Conservation (phyloP, 2,888 invertebrate species). For the Panopea generosa region DNA sequence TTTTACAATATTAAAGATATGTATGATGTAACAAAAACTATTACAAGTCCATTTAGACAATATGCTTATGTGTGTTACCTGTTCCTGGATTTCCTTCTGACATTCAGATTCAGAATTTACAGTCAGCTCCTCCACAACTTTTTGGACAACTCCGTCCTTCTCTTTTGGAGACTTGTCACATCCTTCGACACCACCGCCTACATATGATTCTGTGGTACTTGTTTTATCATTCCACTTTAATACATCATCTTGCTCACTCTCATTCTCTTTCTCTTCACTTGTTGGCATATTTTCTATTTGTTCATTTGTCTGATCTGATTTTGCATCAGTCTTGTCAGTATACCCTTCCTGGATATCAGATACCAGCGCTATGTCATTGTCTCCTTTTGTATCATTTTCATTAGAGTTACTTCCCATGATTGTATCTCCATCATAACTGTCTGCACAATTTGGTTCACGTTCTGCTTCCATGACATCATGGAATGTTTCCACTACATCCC, state of each 20-base stretch:
- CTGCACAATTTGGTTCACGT: not conserved
- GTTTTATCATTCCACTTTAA: not conserved
- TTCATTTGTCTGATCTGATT: too few species aligned
- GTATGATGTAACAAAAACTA: too few species aligned
- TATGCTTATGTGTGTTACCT: too few species aligned
- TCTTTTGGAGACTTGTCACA: too few species aligned
- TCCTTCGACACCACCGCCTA: too few species aligned
- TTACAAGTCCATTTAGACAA: too few species aligned
- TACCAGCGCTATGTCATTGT: not conserved
- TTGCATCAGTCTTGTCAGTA: not conserved
- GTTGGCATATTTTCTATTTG: not conserved
- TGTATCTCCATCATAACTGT: not conserved
- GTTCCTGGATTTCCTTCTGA: too few species aligned
- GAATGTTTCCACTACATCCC: slow-evolving; percentile 55
- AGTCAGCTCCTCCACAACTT: too few species aligned
- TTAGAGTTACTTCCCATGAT: not conserved
- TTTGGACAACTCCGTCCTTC: too few species aligned
- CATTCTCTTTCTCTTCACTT: not conserved
- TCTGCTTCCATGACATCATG: slow-evolving; percentile 31
- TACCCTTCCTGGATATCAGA: not conserved
- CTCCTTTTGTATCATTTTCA: not conserved
- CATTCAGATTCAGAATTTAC: too few species aligned
- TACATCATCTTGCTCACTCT: not conserved
- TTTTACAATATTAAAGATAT: too few species aligned
- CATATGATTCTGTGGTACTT: too few species aligned